Base-by-base conservation (phyloP, 2,113 vertebrate genomes). In the Tricholaema leucomelas region DNA sequence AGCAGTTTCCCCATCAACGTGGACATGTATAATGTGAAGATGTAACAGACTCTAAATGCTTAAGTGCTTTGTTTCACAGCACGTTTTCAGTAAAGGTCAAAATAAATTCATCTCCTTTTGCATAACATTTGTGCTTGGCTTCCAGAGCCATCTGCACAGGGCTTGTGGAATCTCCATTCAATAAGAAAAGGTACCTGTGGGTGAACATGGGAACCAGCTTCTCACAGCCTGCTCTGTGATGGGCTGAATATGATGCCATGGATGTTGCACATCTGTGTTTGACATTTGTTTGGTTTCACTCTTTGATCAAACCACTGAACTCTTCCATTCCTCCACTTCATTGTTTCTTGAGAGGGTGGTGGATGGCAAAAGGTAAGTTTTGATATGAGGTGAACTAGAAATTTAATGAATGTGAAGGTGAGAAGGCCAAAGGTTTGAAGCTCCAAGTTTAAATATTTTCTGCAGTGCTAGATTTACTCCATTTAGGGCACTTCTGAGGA, bases 41-140 rank as follows among this genome's bases (percentile, higher is more conserved):
- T 95, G 95, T 97, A 97, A 97, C 95, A 95, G 92, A 63, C 93
- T 95, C 94, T 97, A 97, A 97, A 97, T 95, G 94, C 93, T 93
- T 97, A 97, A 97, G 95, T 96, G 97, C 96, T 96, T 97, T 98
- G 95, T 97, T 97, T 97, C 97, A 96, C 95, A 97, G 93, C 92
- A 84, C 95, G 87, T 97, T 97, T 97, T 96, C 94, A 77, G 97
- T 96, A 98, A 97, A 98, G 97, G 97, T 97, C 97, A 97, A 97
- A 96, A 97, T 97, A 97, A 97, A 98, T 97, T 96, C 86, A 95
- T 97, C 93, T 97, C 94, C 61, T 38, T 94, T 94, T 96, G 96
- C 10, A 77, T 87, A 94, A 88, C 85, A 58, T 93, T 97, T 96
- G 84, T 96, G 90, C 97, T 97, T 90, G 72, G 35, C 69, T 95